These are phyloP conservation scores for Onychostruthus taczanowskii DNA, from an alignment of 2,113 vertebrate species.

Conservation along the genomic window DNA sequence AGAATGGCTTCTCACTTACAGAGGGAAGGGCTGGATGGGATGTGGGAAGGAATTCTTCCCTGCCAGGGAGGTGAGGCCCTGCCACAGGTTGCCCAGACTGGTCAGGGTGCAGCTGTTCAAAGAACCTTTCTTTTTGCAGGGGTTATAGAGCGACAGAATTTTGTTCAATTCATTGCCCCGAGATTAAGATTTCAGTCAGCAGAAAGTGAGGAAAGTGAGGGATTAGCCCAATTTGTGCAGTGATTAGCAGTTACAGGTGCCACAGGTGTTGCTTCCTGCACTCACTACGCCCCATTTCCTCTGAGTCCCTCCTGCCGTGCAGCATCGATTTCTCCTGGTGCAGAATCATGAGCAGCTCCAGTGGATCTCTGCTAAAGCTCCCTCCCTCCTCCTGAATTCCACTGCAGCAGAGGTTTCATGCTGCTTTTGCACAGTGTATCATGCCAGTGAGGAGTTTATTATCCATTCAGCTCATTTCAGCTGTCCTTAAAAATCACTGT, in stretches of 20 bases:
- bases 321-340: not conserved
- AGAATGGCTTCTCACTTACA: not conserved
- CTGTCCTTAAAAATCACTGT: not conserved
- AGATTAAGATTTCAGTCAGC: not conserved
- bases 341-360: not conserved
- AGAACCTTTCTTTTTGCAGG: not conserved
- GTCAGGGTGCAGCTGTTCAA: not conserved
- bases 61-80: not conserved
- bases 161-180: not conserved
- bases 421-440: not conserved
- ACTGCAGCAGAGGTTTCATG: rapidly evolving
- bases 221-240: not conserved
- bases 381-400: not conserved
- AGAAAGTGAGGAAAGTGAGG: not conserved
- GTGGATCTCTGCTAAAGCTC: not conserved
- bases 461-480: not conserved
- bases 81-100: not conserved
- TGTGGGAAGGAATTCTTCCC: not conserved
- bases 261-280: not conserved
- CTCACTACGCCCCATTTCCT: not conserved
- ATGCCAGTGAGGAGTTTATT: not conserved
- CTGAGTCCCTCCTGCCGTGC: not conserved
- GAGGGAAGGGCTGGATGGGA: not conserved
- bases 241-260: not conserved
- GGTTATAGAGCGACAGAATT: not conserved